Percentiles rank a stretch among this genome's conserved stretches.
These are phyloP conservation scores for Entomobrya proxima DNA, from an alignment of 2,888 invertebrate genomes.

Conservation along the genomic window DNA sequence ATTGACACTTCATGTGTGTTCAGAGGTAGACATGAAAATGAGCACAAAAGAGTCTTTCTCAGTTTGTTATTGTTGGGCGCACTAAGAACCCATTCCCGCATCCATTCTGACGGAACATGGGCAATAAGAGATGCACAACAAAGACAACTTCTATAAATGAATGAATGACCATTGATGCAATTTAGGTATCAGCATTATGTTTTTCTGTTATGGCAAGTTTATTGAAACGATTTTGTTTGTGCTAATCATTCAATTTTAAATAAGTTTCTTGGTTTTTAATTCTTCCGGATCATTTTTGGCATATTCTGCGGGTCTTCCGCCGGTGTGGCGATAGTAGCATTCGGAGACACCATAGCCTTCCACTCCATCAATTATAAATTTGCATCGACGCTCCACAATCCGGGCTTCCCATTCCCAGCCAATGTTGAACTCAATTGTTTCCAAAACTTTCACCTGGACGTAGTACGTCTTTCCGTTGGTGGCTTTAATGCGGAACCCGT, in stretches of 20 bases:
- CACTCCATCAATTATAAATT: slow-evolving; percentile 81
- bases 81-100: slow-evolving; percentile 6
- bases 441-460: slow-evolving; percentile 79
- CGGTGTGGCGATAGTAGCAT: slow-evolving; percentile 82
- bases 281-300: slow-evolving; percentile 75
- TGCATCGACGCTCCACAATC: slow-evolving; percentile 81
- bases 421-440: slow-evolving; percentile 81
- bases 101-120: too few relatives aligned
- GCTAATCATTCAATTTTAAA: slow-evolving; percentile 59
- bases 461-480: slow-evolving; percentile 80
- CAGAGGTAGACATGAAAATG: too few relatives aligned
- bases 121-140: too few relatives aligned
- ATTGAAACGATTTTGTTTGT: too few relatives aligned
- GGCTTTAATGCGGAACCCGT: slow-evolving; percentile 82
- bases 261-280: slow-evolving; percentile 72
- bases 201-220: too few relatives aligned
- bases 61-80: background rate
- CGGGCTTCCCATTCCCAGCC: slow-evolving; percentile 82
- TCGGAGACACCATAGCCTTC: slow-evolving; percentile 83
- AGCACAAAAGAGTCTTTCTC: too few relatives aligned
- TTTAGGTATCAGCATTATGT: too few relatives aligned
- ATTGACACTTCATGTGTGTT: too few relatives aligned
- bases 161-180: too few relatives aligned
- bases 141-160: too few relatives aligned
- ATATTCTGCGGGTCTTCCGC: slow-evolving; percentile 80